These are phyloP conservation scores for Halictus rubicundus DNA, from an alignment of 1,140 invertebrate genomes.

Conservation along the genomic window DNA sequence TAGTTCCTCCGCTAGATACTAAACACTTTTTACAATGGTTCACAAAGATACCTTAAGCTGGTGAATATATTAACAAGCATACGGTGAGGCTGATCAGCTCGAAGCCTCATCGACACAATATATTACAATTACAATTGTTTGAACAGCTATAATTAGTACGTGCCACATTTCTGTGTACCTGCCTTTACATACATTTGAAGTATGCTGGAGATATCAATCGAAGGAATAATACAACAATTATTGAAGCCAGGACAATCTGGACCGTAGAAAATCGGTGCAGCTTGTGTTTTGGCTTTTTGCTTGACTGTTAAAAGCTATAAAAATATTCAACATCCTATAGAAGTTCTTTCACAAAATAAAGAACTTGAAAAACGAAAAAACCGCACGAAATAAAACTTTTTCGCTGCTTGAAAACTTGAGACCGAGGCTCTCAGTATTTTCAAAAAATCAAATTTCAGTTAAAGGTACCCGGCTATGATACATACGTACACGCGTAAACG, in stretches of 20 bases:
- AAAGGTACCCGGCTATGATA: slow-evolving; percentile 5
- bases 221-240: neutral
- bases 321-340: slow-evolving; percentile 20
- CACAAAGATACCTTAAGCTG: neutral
- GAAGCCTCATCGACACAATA: neutral
- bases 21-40: neutral
- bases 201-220: neutral
- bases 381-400: neutral
- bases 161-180: neutral
- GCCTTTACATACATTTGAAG: no score
- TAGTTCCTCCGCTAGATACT: slow-evolving; percentile 1
- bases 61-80: neutral
- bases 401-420: neutral
- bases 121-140: neutral
- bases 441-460: neutral
- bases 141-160: no score
- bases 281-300: neutral
- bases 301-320: slow-evolving; percentile 16
- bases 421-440: neutral
- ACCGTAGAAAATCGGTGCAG: neutral
- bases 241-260: neutral
- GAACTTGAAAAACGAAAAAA: neutral
- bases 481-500: slow-evolving; percentile 24
- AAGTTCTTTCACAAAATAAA: neutral
- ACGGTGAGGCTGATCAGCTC: neutral